Conservation (phyloP, 2,888 invertebrate genomes). For the Timema podura region DNA sequence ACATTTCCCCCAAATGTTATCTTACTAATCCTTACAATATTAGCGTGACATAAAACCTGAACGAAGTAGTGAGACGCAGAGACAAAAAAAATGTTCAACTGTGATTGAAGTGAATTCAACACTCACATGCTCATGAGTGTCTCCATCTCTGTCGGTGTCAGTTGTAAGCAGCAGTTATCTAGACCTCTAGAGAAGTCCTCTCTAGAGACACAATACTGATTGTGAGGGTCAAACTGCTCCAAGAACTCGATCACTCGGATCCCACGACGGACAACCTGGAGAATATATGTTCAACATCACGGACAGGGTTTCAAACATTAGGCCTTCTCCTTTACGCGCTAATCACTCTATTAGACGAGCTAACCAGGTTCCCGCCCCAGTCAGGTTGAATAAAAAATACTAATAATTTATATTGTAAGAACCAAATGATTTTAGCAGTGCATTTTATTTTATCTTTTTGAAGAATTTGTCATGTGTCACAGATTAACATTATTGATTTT, state of each 20-base stretch:
- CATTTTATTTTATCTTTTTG: too few relatives aligned
- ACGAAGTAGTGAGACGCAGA: too few relatives aligned
- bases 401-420: too few relatives aligned
- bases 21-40: too few relatives aligned
- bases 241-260: conserved; percentile 64
- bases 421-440: too few relatives aligned
- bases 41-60: too few relatives aligned
- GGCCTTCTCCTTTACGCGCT: conserved; percentile 43
- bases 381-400: neutral
- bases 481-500: too few relatives aligned
- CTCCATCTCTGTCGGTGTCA: conserved; percentile 63
- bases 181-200: conserved; percentile 69
- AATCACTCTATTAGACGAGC: too few relatives aligned
- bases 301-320: neutral
- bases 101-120: neutral
- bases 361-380: too few relatives aligned
- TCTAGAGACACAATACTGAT: conserved; percentile 59
- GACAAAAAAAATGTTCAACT: too few relatives aligned
- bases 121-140: conserved; percentile 68
- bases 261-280: conserved; percentile 60
- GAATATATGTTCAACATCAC: conserved; percentile 3
- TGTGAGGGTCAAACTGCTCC: conserved; percentile 59
- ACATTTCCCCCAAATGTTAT: too few relatives aligned
- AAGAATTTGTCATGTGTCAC: too few relatives aligned
- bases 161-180: conserved; percentile 59